Evolutionary conservation across 2,113 vertebrate species (phyloP).

Genomic region (Melozone crissalis): DNA sequence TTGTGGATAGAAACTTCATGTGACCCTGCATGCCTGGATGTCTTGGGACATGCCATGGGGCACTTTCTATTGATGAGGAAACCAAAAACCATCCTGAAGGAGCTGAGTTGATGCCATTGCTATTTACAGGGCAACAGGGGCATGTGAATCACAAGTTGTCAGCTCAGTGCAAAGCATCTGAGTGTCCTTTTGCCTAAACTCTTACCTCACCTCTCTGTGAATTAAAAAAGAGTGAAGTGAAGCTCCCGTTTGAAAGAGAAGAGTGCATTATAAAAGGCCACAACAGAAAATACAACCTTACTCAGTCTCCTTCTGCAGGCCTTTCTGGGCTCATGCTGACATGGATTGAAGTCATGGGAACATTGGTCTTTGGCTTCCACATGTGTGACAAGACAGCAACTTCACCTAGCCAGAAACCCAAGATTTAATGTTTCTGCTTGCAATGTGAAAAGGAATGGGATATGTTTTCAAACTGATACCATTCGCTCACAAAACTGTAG

Average conservation of each 20-base stretch:
- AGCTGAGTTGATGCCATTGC: not conserved
- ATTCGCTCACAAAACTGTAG: not conserved
- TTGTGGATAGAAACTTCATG: not conserved
- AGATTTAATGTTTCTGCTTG: not conserved
- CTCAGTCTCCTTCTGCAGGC: not conserved
- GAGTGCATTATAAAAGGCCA: not conserved
- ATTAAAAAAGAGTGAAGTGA: not conserved
- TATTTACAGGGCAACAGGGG: not conserved
- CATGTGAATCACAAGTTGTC: not conserved
- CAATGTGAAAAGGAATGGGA: not conserved
- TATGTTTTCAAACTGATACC: not conserved
- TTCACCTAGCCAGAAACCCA: not conserved
- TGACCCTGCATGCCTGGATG: not conserved
- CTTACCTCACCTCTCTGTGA: not conserved
- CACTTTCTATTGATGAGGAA: not conserved
- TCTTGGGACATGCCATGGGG: not conserved
- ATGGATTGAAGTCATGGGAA: not conserved
- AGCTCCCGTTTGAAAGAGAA: not conserved
- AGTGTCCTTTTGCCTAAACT: not conserved
- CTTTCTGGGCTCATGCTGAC: not conserved
- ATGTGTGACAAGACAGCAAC: not conserved
- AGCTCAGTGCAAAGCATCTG: not conserved
- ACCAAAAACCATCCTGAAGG: not conserved
- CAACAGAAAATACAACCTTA: not conserved
- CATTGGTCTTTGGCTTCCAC: not conserved